Percentiles rank a stretch among this genome's conserved stretches.
Conservation (phyloP, 2,888 invertebrate species). For the Apamea monoglypha region DNA sequence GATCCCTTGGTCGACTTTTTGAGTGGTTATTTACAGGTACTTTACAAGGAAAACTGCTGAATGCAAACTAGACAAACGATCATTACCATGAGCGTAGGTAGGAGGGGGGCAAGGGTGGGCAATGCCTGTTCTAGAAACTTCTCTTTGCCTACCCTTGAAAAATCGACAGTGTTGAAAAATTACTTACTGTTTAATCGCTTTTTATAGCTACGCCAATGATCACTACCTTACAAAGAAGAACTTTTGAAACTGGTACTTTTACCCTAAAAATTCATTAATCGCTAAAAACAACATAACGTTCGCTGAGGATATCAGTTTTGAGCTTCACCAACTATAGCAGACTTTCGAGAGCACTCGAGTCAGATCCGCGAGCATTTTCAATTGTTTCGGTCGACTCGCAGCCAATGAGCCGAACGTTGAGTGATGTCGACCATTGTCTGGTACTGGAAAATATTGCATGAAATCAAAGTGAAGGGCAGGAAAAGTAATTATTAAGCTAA, state of each 20-base stretch:
- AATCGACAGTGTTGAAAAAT: no score
- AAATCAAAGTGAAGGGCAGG: not conserved
- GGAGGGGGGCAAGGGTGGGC: no score
- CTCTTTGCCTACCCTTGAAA: no score
- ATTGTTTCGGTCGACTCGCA: slow-evolving; percentile 30
- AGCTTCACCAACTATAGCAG: not conserved
- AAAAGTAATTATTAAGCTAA: not conserved
- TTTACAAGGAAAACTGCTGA: no score
- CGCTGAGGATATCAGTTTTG: not conserved
- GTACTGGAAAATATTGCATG: not conserved
- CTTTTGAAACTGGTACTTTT: not conserved
- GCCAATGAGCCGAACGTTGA: slow-evolving; percentile 29
- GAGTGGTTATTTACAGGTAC: no score
- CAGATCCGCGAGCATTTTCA: slow-evolving; percentile 22
- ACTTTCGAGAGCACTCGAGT: slow-evolving; percentile 9
- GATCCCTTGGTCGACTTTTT: no score
- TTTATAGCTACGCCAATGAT: no score
- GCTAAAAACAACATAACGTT: not conserved
- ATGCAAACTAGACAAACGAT: no score
- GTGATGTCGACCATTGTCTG: slow-evolving; percentile 12
- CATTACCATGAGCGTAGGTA: no score
- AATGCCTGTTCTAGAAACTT: no score
- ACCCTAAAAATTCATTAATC: not conserved
- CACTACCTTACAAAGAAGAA: no score
- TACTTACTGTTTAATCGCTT: no score